A percentile compares a stretch with the other conserved stretches of the same genome.
Evolutionary conservation across 2,797 vertebrate genomes (phyloP).

Genomic region (Chiloscyllium punctatum): DNA sequence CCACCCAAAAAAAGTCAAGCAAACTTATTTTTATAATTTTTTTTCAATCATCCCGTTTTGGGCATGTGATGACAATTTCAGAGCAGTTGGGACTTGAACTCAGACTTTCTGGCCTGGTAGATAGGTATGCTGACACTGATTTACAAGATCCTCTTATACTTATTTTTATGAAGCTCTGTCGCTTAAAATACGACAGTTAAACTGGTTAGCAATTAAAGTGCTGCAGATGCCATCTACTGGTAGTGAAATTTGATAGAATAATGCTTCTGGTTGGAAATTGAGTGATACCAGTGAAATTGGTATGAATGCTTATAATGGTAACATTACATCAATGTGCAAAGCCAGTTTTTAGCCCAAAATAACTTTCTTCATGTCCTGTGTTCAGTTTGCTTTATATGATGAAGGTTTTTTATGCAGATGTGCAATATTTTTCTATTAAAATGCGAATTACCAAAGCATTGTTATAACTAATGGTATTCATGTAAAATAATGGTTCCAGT

Average conservation of each 20-base stretch:
- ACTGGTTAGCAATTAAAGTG: not conserved
- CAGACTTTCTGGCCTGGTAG: too few species aligned
- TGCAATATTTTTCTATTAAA: not conserved
- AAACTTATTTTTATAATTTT: not conserved
- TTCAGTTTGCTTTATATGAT: not conserved
- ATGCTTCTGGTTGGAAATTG: not conserved
- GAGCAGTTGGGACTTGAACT: too few species aligned
- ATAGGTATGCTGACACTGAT: too few species aligned
- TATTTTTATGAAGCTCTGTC: not conserved
- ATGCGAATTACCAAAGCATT: not conserved
- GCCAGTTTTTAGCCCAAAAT: not conserved
- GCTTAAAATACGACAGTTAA: not conserved
- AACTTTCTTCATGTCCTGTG: not conserved
- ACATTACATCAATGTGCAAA: not conserved
- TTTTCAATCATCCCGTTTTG: too few species aligned
- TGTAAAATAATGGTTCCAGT: not conserved
- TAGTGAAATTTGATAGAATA: not conserved
- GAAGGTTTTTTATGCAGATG: not conserved
- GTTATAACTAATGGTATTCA: not conserved
- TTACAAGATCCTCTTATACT: too few species aligned
- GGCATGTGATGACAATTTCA: too few species aligned
- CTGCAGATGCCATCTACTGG: slow-evolving; percentile 13
- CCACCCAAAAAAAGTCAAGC: not conserved
- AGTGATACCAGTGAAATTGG: not conserved
- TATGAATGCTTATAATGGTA: not conserved